These are phyloP conservation scores for Rhorus exstirpatorius DNA, from an alignment of 2,888 invertebrate genomes.

Conservation along the genomic window DNA sequence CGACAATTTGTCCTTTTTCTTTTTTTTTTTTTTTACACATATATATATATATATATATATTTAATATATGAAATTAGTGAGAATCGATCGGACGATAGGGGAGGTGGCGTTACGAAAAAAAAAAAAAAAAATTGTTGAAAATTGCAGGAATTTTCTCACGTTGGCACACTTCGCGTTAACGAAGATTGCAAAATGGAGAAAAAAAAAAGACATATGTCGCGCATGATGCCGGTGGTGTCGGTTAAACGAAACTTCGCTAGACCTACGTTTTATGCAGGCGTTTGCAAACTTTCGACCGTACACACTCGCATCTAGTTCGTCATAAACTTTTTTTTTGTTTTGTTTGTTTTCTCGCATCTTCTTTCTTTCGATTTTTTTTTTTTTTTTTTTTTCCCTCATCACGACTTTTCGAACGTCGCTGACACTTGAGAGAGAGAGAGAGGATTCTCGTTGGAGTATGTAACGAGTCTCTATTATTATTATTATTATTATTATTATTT, in stretches of 20 bases:
- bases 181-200: not conserved
- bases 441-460: not conserved
- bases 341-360: not conserved
- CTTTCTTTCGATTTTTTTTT: not conserved
- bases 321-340: not conserved
- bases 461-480: not conserved
- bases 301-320: slow-evolving; percentile 50
- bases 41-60: slow-evolving; percentile 34
- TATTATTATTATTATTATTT: slow-evolving; percentile 11
- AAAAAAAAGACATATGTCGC: slow-evolving; percentile 18
- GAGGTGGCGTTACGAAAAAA: slow-evolving; percentile 57
- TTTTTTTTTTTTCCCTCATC: not conserved
- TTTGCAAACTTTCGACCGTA: slow-evolving; percentile 76
- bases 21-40: no score
- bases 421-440: not conserved
- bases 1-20: slow-evolving; percentile 58
- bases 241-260: slow-evolving; percentile 75
- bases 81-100: slow-evolving; percentile 61
- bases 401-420: slow-evolving; percentile 33
- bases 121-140: no score
- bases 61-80: slow-evolving; percentile 63
- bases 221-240: slow-evolving; percentile 48
- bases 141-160: not conserved
- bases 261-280: slow-evolving; percentile 80
- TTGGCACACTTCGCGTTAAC: slow-evolving; percentile 15